Conservation (phyloP, 2,113 vertebrate species). For the Sus scrofa region DNA sequence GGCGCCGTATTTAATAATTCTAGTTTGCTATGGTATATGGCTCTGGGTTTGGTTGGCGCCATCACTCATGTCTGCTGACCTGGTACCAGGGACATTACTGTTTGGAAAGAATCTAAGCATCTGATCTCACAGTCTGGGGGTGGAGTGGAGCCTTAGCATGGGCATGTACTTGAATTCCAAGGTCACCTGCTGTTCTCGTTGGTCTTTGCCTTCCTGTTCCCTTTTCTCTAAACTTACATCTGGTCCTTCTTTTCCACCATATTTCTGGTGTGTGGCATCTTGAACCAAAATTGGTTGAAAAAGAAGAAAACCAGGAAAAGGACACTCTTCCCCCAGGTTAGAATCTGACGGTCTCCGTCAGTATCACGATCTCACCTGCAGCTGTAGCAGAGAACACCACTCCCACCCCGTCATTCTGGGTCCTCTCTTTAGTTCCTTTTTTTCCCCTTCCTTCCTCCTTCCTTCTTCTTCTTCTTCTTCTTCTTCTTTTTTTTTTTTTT, state of each 20-base stretch:
- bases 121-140: not conserved
- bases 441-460: too few relatives aligned
- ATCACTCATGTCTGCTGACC: not conserved
- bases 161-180: not conserved
- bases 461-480: not conserved
- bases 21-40: not conserved
- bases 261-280: constrained; percentile 19
- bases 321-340: not conserved
- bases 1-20: not conserved
- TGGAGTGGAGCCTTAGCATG: not conserved
- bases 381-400: accelerated
- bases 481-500: not conserved
- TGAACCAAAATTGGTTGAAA: not conserved
- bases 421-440: not conserved
- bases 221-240: not conserved
- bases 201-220: not conserved
- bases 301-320: not conserved
- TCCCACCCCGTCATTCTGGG: not conserved
- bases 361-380: not conserved
- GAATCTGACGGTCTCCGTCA: not conserved
- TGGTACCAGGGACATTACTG: too few relatives aligned
- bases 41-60: not conserved
- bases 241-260: not conserved
- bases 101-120: not conserved
- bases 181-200: not conserved